Percentiles rank a stretch among this genome's conserved stretches.
These are phyloP conservation scores for Ageneiosus marmoratus DNA, from an alignment of 2,113 vertebrate genomes.

Conservation along the genomic window DNA sequence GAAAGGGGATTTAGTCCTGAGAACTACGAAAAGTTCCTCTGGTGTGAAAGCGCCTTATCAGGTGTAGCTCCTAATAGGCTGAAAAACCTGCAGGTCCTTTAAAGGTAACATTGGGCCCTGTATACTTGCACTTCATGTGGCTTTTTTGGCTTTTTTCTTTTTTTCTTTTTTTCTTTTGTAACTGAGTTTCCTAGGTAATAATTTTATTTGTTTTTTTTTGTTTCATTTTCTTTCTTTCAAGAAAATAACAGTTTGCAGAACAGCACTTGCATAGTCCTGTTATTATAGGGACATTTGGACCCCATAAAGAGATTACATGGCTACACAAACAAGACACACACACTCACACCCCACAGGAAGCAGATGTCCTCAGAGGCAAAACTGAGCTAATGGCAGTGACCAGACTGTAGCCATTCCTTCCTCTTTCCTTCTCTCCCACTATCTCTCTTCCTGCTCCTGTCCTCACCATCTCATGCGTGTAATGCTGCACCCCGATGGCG, in stretches of 20 bases:
- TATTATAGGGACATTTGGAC: not conserved
- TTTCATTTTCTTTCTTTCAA: not conserved
- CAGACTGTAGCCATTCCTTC: conserved; percentile 2
- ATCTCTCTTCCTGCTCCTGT: conserved; percentile 13
- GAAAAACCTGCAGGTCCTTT: not conserved
- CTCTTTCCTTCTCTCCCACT: conserved; percentile 5
- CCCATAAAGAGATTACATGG: not conserved
- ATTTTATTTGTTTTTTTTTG: not conserved
- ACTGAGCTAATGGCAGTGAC: conserved; percentile 35
- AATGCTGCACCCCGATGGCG: conserved; percentile 13
- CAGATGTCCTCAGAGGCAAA: conserved; percentile 36
- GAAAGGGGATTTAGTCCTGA: too few relatives aligned
- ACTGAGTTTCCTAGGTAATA: not conserved
- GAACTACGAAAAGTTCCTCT: too few relatives aligned
- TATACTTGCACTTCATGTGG: too few relatives aligned
- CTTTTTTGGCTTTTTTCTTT: not conserved
- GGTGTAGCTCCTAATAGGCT: not conserved
- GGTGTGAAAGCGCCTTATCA: too few relatives aligned
- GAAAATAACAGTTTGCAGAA: too few relatives aligned
- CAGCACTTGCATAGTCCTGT: too few relatives aligned
- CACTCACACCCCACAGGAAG: conserved; percentile 27
- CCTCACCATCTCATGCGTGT: conserved; percentile 34
- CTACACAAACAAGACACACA: not conserved
- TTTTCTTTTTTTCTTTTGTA: not conserved
- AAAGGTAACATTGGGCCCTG: not conserved